Evolutionary conservation across 2,797 vertebrate genomes (phyloP).

Genomic region (Cryptoblepharus egeriae): DNA sequence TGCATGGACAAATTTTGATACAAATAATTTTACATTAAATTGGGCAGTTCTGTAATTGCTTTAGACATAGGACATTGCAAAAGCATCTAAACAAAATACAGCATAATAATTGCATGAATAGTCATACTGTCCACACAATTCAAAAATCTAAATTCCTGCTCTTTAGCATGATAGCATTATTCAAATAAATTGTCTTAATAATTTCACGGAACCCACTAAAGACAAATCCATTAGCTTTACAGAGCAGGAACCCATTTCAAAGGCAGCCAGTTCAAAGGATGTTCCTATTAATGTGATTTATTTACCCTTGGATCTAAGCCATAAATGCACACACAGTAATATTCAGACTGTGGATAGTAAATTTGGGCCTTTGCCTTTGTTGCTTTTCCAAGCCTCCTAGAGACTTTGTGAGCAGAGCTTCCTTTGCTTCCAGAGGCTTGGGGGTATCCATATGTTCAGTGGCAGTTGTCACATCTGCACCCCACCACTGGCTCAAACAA

Average conservation of each 20-base stretch:
- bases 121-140: background rate
- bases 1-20: background rate
- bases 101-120: background rate
- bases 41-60: background rate
- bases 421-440: too few species aligned
- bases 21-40: background rate
- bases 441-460: too few species aligned
- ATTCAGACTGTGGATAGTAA: background rate
- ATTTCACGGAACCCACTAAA: background rate
- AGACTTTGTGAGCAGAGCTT: too few species aligned
- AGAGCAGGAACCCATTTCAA: background rate
- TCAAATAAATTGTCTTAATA: conserved; percentile 9
- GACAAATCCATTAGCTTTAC: conserved; percentile 9
- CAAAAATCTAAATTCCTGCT: background rate
- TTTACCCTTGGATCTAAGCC: background rate
- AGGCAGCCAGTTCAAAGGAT: background rate
- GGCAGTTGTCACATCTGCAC: too few species aligned
- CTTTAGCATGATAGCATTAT: conserved; percentile 3
- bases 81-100: background rate
- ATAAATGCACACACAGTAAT: background rate
- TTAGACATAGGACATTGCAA: background rate
- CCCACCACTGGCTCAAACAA: too few species aligned
- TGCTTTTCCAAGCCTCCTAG: too few species aligned
- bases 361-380: too few species aligned
- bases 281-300: background rate